Evolutionary conservation across 2,888 invertebrate genomes (phyloP).

Genomic region (Drosophila eohydei): DNA sequence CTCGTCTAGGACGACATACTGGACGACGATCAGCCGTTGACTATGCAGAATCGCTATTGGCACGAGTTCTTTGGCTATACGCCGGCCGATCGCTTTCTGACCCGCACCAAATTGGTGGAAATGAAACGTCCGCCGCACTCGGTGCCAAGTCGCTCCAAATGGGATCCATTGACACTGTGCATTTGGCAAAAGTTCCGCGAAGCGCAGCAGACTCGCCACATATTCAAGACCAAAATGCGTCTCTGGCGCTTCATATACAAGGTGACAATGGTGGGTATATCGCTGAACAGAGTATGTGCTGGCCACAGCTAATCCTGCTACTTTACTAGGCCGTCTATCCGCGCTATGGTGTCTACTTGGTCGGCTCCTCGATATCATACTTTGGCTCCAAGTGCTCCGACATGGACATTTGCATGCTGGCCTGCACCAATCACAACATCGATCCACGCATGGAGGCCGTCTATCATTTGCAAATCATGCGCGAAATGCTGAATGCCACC

Average conservation of each 20-base stretch:
- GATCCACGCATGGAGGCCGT: constrained; percentile 91
- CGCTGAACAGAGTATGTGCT: neutral
- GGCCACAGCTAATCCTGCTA: neutral
- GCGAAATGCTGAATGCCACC: constrained; percentile 78
- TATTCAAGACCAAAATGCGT: constrained; percentile 93
- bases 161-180: constrained; percentile 90
- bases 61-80: constrained; percentile 81
- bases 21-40: constrained; percentile 50
- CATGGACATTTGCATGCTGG: constrained; percentile 97
- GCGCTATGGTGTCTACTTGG: constrained; percentile 94
- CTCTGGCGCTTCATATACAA: constrained; percentile 92
- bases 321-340: constrained; percentile 84
- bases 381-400: constrained; percentile 97
- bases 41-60: constrained; percentile 69
- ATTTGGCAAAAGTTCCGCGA: constrained; percentile 93
- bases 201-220: constrained; percentile 92
- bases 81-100: constrained; percentile 89
- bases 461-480: constrained; percentile 81
- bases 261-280: constrained; percentile 88
- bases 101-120: constrained; percentile 88
- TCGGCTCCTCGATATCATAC: constrained; percentile 98
- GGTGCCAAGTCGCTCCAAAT: constrained; percentile 87
- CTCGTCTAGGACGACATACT: constrained; percentile 26
- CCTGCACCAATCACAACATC: constrained; percentile 85
- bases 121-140: constrained; percentile 88